Evolutionary conservation across 2,888 invertebrate genomes (phyloP).

Genomic region (Alsophila aescularia): DNA sequence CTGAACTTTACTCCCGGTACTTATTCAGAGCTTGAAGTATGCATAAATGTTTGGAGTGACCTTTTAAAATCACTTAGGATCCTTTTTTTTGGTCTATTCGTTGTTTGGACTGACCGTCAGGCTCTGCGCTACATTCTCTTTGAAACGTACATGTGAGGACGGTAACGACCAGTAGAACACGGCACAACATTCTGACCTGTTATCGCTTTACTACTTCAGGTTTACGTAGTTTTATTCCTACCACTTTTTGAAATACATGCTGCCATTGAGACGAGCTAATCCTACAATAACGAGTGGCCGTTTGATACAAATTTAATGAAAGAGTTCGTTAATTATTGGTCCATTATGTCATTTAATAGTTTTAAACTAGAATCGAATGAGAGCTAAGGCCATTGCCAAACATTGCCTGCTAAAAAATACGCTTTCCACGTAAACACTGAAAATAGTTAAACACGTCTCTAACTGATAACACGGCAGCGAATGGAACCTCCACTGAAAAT

Average conservation of each 20-base stretch:
- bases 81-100: slow-evolving; percentile 67
- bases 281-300: background rate
- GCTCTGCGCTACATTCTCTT: slow-evolving; percentile 50
- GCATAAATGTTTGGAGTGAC: slow-evolving; percentile 17
- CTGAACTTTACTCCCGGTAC: slow-evolving; percentile 3
- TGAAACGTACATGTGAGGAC: slow-evolving; percentile 78
- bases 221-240: slow-evolving; percentile 44
- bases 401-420: too few species aligned
- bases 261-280: background rate
- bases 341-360: too few species aligned
- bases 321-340: too few species aligned
- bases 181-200: slow-evolving; percentile 67
- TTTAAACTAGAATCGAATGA: too few species aligned
- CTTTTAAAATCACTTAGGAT: slow-evolving; percentile 59
- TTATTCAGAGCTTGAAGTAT: slow-evolving; percentile 8
- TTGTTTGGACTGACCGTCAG: slow-evolving; percentile 54
- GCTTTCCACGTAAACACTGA: too few species aligned
- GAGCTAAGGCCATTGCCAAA: too few species aligned
- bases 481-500: too few species aligned
- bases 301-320: background rate
- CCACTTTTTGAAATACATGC: slow-evolving; percentile 3
- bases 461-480: too few species aligned
- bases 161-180: slow-evolving; percentile 60
- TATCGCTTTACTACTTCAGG: slow-evolving; percentile 49
- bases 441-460: too few species aligned